phyloP scores from a whole-genome alignment of 1,140 invertebrate species.

The Micrasema longulum region DNA sequence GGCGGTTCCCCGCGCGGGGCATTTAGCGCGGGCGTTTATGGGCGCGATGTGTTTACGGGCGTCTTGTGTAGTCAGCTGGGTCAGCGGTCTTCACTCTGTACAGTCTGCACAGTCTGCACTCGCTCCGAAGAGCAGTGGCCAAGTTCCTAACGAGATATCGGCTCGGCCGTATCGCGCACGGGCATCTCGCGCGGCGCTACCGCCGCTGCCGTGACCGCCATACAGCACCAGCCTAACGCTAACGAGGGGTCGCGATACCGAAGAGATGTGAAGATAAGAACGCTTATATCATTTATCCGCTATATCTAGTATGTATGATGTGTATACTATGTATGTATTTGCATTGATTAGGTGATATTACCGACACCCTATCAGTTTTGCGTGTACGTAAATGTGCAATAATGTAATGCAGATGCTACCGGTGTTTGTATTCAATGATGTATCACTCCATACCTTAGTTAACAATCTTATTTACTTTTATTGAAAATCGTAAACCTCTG shows the following conservation, averaged over 20 bases:
- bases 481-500: too few relatives aligned
- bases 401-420: too few relatives aligned
- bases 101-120: too few relatives aligned
- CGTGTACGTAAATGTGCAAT: too few relatives aligned
- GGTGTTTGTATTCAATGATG: too few relatives aligned
- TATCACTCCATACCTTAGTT: too few relatives aligned
- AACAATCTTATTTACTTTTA: too few relatives aligned
- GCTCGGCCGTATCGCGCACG: not conserved
- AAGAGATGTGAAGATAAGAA: conserved; percentile 5
- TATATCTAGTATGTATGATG: too few relatives aligned
- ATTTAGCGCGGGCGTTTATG: conserved; percentile 23
- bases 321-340: too few relatives aligned
- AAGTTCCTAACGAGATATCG: conserved; percentile 1
- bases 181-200: conserved; percentile 15
- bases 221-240: conserved; percentile 18
- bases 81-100: too few relatives aligned
- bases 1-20: conserved; percentile 14
- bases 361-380: not conserved
- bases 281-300: conserved; percentile 4
- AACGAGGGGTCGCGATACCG: conserved; percentile 9
- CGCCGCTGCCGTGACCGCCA: conserved; percentile 17
- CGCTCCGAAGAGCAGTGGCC: not conserved
- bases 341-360: too few relatives aligned
- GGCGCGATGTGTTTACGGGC: conserved; percentile 6
- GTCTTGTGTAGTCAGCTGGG: not conserved